Evolutionary conservation across 2,888 invertebrate genomes (phyloP), one percentile per base, ranked within the genome.

Genomic region (Oeneis ivallda): DNA sequence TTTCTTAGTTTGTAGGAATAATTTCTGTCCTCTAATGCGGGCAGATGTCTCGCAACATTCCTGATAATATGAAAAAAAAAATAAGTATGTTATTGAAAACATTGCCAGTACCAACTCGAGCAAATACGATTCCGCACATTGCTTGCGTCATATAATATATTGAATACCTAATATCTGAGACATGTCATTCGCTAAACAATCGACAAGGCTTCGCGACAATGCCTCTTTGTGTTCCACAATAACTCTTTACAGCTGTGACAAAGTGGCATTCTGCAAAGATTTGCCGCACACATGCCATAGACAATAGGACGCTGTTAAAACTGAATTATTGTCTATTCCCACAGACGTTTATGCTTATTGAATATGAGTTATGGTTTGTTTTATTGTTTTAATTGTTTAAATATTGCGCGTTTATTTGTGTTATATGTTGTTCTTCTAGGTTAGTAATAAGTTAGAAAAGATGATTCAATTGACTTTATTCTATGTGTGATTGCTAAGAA

Each of bases 241-340:
- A 82, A 80, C 79, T 83, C 85, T 84, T 87, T 86, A 87, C 84
- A 79, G 74, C 76, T 78, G 79, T 81, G 82, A 86, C 86, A 86
- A 85, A 84, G 83, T 84, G 80, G 79, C 77, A 81, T 85, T 84
- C 79, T 80, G 86, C 86, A 83, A 84, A 85, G 88, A 88, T 89
- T 87, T 87, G 79, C 86, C 83, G 78, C 83, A 84, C 82, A 84
- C 73, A 74, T 72, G 73, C 72, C 63, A 62, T 54, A 64, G 72
- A 73, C 70, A 68, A 69, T 68, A 72, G 76, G 75, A 75, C 72
- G 68, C 64, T 74, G 69, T 63, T 78, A 80, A 80, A 82, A 73
- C 39, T 71, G 76, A 82, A 82, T 84, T 83, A 82, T 84, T 83
- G 83, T 83, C 80, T 76, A 79, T 82, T 79, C 77, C 77, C 72